phyloP scores from a whole-genome alignment of 2,113 vertebrate genomes.

The Zeus faber region DNA sequence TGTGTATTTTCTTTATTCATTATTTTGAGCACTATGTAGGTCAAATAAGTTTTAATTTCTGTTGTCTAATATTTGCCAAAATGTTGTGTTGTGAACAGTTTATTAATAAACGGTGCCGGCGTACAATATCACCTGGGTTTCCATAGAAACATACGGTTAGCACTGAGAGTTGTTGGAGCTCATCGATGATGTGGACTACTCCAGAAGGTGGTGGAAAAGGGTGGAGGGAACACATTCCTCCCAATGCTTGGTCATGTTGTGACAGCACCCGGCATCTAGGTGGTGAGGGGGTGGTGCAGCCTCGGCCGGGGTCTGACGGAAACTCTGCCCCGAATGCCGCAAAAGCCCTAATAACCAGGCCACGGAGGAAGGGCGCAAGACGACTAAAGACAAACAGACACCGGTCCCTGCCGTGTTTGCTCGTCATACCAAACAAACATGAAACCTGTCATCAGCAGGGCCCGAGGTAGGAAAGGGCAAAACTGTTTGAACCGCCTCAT shows the following conservation, averaged over 20 bases:
- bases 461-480: no score
- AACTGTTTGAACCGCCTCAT: no score
- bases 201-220: slow-evolving; percentile 20
- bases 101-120: no score
- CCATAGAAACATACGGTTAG: slow-evolving; percentile 1
- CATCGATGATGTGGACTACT: slow-evolving; percentile 28
- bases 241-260: slow-evolving; percentile 52
- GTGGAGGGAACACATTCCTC: slow-evolving; percentile 53
- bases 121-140: background rate
- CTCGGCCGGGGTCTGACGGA: slow-evolving; percentile 24
- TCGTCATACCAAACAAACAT: slow-evolving; percentile 38
- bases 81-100: no score
- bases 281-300: slow-evolving; percentile 15
- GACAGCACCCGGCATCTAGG: slow-evolving; percentile 48
- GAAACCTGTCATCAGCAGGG: slow-evolving; percentile 36
- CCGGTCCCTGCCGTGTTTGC: slow-evolving; percentile 28
- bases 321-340: background rate
- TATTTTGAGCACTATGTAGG: no score
- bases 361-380: slow-evolving; percentile 33
- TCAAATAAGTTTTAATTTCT: no score
- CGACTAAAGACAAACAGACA: slow-evolving; percentile 15
- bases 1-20: no score
- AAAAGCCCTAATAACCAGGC: background rate
- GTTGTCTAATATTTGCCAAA: no score
- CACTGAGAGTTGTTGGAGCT: slow-evolving; percentile 6